These are phyloP conservation scores for Probaryconus sp. DNA, from an alignment of 1,140 invertebrate species.

Conservation along the genomic window DNA sequence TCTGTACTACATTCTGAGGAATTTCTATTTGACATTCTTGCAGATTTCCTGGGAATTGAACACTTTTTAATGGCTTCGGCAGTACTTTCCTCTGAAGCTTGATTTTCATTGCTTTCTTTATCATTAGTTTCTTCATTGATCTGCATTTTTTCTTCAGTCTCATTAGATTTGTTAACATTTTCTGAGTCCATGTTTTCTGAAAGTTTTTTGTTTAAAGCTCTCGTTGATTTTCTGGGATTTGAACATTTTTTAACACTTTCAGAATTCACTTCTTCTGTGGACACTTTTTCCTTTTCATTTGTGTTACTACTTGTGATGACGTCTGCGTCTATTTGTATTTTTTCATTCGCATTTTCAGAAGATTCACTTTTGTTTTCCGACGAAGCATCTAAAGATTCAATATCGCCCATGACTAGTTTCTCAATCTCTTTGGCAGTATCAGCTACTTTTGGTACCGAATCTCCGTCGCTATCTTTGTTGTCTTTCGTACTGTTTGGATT, in stretches of 20 bases:
- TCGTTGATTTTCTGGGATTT: constrained; percentile 56
- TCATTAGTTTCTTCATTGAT: neutral
- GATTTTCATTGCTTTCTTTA: neutral
- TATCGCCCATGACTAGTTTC: constrained; percentile 78
- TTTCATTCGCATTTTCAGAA: neutral
- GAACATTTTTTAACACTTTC: constrained; percentile 48
- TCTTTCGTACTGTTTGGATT: constrained; percentile 61
- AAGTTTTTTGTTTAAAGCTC: constrained; percentile 42
- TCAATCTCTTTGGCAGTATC: constrained; percentile 79
- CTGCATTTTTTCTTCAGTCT: constrained; percentile 7
- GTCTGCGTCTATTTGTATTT: constrained; percentile 23
- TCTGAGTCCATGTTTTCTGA: constrained; percentile 28
- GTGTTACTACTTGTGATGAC: too few species aligned
- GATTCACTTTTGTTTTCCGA: constrained; percentile 43
- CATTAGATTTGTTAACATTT: constrained; percentile 12
- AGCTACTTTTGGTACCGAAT: constrained; percentile 76
- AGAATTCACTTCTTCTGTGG: constrained; percentile 40
- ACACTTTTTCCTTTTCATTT: neutral
- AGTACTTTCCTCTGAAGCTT: neutral
- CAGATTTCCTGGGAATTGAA: constrained; percentile 52
- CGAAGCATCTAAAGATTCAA: constrained; percentile 63
- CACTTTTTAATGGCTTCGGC: constrained; percentile 29
- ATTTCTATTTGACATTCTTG: constrained; percentile 54
- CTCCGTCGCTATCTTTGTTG: constrained; percentile 64
- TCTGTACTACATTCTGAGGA: constrained; percentile 13